These are phyloP conservation scores for Drosophila grimshawi DNA, from an alignment of 1,140 invertebrate species.

Conservation along the genomic window DNA sequence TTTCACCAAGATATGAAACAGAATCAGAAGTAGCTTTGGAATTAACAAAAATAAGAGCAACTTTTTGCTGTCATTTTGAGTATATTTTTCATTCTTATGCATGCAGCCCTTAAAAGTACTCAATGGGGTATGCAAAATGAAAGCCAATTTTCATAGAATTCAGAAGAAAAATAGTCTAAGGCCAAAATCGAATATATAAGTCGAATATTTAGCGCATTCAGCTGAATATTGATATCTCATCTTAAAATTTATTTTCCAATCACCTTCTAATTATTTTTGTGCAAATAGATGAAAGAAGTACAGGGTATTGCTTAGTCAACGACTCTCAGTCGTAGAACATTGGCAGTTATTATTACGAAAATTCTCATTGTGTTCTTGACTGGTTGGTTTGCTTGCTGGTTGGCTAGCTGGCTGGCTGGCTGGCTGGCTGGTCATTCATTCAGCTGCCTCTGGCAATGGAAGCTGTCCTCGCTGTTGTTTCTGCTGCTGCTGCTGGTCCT, in stretches of 20 bases:
- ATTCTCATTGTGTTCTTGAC: constrained; percentile 25
- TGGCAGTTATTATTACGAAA: constrained; percentile 28
- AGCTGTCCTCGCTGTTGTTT: not conserved
- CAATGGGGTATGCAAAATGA: not conserved
- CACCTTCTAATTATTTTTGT: no score
- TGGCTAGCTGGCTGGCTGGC: constrained; percentile 2
- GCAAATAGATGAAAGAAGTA: not conserved
- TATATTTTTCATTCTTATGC: constrained; percentile 78
- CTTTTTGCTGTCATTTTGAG: constrained; percentile 79
- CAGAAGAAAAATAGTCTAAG: not conserved
- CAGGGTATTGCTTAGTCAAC: not conserved
- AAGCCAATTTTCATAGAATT: no score
- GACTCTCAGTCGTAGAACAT: not conserved
- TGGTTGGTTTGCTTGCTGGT: constrained; percentile 5
- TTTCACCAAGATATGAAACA: constrained; percentile 7
- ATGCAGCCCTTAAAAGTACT: not conserved
- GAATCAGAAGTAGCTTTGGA: constrained; percentile 15
- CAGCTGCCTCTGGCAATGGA: constrained; percentile 16
- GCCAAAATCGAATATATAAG: not conserved
- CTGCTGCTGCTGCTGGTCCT: constrained; percentile 4
- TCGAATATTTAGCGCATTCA: no score
- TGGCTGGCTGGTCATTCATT: constrained; percentile 37
- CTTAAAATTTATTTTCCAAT: no score
- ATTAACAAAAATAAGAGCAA: constrained; percentile 54
- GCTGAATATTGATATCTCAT: no score